A percentile compares a stretch with the other conserved stretches of the same genome.
Evolutionary conservation across 2,888 invertebrate genomes (phyloP).

Genomic region (Lycia hirtaria): DNA sequence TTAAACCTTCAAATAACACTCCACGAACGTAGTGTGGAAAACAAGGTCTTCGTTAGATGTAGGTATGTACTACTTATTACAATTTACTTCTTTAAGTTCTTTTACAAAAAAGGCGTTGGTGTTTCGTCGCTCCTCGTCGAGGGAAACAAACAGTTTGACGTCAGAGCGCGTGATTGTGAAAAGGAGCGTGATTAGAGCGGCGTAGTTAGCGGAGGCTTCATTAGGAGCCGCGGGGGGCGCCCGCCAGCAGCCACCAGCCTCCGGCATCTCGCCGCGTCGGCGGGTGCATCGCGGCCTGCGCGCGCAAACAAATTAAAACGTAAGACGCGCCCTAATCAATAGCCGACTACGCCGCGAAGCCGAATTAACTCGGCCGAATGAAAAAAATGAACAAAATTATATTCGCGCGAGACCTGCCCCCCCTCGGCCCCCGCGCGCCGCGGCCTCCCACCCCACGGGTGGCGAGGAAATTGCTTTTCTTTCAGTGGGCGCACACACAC

Average conservation of each 20-base stretch:
- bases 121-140: slow-evolving; percentile 11
- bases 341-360: slow-evolving; percentile 83
- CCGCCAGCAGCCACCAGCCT: slow-evolving; percentile 44
- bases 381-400: slow-evolving; percentile 86
- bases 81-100: slow-evolving; percentile 10
- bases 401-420: slow-evolving; percentile 83
- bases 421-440: slow-evolving; percentile 54
- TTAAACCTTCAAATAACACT: too few species aligned
- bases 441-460: slow-evolving; percentile 57
- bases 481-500: slow-evolving; percentile 84
- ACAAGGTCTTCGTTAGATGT: slow-evolving; percentile 10
- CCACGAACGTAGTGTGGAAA: background rate
- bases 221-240: slow-evolving; percentile 60
- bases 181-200: slow-evolving; percentile 72
- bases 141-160: slow-evolving; percentile 43
- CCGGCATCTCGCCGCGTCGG: slow-evolving; percentile 61
- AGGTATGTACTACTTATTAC: too few species aligned
- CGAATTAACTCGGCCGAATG: slow-evolving; percentile 85
- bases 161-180: slow-evolving; percentile 72
- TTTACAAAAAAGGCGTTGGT: slow-evolving; percentile 18
- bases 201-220: slow-evolving; percentile 78
- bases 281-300: slow-evolving; percentile 82
- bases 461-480: slow-evolving; percentile 84
- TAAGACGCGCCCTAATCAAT: slow-evolving; percentile 86
- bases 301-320: slow-evolving; percentile 86